These are phyloP conservation scores for Pyrochroa serraticornis DNA, from an alignment of 2,888 invertebrate species.

Conservation along the genomic window DNA sequence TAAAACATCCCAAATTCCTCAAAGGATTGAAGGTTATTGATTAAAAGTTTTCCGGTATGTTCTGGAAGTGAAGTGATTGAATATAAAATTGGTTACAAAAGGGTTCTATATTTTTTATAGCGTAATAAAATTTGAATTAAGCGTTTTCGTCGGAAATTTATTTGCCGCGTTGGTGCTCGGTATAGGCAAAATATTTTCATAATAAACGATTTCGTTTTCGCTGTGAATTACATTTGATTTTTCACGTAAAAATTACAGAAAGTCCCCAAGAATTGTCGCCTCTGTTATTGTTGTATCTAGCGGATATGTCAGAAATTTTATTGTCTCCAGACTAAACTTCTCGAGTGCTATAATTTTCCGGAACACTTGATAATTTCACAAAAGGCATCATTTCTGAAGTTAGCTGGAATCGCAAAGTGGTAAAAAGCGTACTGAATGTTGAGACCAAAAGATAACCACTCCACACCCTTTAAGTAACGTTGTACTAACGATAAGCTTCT, in stretches of 20 bases:
- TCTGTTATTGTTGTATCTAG: constrained; percentile 10
- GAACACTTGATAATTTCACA: constrained; percentile 13
- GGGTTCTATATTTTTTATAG: too few relatives aligned
- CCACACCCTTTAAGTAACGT: too few relatives aligned
- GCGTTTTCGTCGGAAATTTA: too few relatives aligned
- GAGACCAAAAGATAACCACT: too few relatives aligned
- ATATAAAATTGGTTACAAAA: neutral
- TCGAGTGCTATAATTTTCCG: constrained; percentile 5
- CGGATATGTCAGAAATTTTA: constrained; percentile 4
- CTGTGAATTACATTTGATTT: constrained; percentile 7
- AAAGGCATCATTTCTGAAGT: constrained; percentile 13
- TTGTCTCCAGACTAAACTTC: constrained; percentile 9
- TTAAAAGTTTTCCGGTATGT: neutral
- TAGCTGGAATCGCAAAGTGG: neutral
- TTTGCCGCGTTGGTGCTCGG: too few relatives aligned
- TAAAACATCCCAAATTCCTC: too few relatives aligned
- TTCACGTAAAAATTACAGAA: constrained; percentile 4
- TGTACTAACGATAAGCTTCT: too few relatives aligned
- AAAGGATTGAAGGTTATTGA: neutral
- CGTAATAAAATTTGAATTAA: too few relatives aligned
- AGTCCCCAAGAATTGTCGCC: neutral
- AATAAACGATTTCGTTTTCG: neutral
- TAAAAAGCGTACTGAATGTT: neutral
- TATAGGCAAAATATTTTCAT: too few relatives aligned
- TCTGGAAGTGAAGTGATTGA: neutral